Conservation (phyloP, 2,113 vertebrate species). For the Numenius arquata region DNA sequence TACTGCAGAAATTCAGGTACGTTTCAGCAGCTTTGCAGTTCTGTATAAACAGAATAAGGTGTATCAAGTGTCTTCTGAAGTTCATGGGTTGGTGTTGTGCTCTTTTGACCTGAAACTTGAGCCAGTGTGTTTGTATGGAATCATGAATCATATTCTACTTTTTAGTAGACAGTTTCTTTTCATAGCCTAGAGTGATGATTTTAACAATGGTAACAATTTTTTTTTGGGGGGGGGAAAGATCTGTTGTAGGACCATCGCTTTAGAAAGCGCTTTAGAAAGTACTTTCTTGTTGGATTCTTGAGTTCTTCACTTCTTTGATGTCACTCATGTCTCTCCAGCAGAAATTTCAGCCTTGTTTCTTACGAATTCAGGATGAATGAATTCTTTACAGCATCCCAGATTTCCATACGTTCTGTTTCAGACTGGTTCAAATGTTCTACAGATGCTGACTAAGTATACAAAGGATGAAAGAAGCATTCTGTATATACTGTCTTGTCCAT, state of each 20-base stretch:
- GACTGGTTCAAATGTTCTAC: not conserved
- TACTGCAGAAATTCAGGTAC: conserved; percentile 96
- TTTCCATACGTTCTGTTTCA: not conserved
- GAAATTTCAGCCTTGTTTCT: not conserved
- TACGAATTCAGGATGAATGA: not conserved
- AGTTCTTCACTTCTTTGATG: not conserved
- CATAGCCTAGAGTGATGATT: not conserved
- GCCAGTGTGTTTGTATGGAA: not conserved
- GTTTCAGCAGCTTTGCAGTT: not conserved
- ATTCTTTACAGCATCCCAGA: not conserved
- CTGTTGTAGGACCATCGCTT: not conserved
- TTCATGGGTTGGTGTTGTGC: not conserved
- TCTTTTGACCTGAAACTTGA: not conserved
- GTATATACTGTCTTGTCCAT: not conserved
- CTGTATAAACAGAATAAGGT: not conserved
- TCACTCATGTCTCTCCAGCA: not conserved
- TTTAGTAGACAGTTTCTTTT: not conserved
- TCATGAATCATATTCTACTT: not conserved
- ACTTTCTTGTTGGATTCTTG: not conserved
- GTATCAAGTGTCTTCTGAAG: not conserved
- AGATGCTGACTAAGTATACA: not conserved
- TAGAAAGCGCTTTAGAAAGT: not conserved
- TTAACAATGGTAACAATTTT: not conserved
- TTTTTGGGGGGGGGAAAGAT: not conserved
- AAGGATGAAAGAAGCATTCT: not conserved